Evolutionary conservation across 2,888 invertebrate genomes (phyloP), one percentile per base, ranked within the genome.

Genomic region (Drosophila mercatorum): DNA sequence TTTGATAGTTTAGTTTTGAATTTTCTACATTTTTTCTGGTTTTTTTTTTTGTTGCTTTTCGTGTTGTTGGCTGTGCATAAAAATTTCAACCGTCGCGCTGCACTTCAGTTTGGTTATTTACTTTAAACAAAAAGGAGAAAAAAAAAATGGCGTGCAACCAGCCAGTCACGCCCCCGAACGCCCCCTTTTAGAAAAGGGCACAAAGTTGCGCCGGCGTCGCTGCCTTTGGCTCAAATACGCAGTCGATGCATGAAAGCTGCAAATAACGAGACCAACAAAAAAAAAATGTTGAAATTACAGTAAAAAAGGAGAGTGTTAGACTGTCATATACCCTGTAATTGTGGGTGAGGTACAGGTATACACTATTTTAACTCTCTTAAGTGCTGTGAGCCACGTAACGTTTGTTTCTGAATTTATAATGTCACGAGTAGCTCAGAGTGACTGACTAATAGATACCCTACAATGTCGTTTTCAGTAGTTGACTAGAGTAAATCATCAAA

Each of bases 241-340:
- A 84, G 85, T 80, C 85, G 80, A 84, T 85, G 85, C 85, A 85
- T 84, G 88, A 84, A 87, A 81, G 89, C 85, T 89, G 74, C 82
- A 81, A 87, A 89, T 77, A 84, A 77, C 68, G 75, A 58, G 64
- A 56, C 36, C 63, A 58, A 46, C 59, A 22, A 78, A 55, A 60
- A 41, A 55, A 47, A 49, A 52, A 43, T 36, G 6, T n/a, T 22
- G 51, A 51, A 31, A 14, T 6, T 8, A 2, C 7, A 0, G 1
- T 0, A n/a, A 11, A 6, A 5, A 6, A 5, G 5, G 5, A 0
- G 26, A 34, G 14, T 69, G 31, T 10, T 17, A 1, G 12, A 34
- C 51, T 12, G 10, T 0, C 2, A n/a, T 1, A 68, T 55, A 67
- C 47, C 28, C 68, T 55, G 11, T 44, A 41, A 4, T 5, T 0